Evolutionary conservation across 2,888 invertebrate genomes (phyloP).

Genomic region (Euplexia lucipara): DNA sequence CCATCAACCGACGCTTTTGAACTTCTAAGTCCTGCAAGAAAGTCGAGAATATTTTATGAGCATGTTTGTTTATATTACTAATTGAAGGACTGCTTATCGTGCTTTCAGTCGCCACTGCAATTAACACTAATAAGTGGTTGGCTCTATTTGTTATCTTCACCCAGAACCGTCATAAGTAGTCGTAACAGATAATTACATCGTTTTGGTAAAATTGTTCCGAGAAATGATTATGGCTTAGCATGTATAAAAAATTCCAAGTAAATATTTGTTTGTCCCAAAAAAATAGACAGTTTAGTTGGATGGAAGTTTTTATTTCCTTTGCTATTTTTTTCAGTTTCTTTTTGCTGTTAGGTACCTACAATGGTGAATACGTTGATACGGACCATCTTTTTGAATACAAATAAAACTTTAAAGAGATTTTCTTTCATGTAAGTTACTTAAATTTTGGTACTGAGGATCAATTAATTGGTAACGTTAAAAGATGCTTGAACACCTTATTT

Average conservation of each 20-base stretch:
- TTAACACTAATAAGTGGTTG: slow-evolving; percentile 65
- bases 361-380: too few relatives aligned
- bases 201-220: slow-evolving; percentile 43
- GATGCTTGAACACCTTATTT: slow-evolving; percentile 26
- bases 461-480: background rate
- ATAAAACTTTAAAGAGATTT: too few relatives aligned
- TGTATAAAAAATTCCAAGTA: slow-evolving; percentile 6
- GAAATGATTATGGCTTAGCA: slow-evolving; percentile 35
- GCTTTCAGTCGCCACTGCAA: slow-evolving; percentile 52
- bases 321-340: background rate
- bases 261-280: slow-evolving; percentile 15
- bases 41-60: slow-evolving; percentile 32
- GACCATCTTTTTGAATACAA: background rate
- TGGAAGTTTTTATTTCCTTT: background rate
- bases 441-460: background rate
- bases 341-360: too few relatives aligned
- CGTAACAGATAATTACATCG: slow-evolving; percentile 62
- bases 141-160: slow-evolving; percentile 66
- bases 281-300: too few relatives aligned
- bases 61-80: slow-evolving; percentile 27
- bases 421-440: too few relatives aligned
- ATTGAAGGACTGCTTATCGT: slow-evolving; percentile 58
- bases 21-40: slow-evolving; percentile 93
- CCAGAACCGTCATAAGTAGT: slow-evolving; percentile 54
- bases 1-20: slow-evolving; percentile 94